Percentiles rank a stretch among this genome's conserved stretches.
phyloP scores from a whole-genome alignment of 1,140 invertebrate species.

The Lordiphosa stackelbergi region DNA sequence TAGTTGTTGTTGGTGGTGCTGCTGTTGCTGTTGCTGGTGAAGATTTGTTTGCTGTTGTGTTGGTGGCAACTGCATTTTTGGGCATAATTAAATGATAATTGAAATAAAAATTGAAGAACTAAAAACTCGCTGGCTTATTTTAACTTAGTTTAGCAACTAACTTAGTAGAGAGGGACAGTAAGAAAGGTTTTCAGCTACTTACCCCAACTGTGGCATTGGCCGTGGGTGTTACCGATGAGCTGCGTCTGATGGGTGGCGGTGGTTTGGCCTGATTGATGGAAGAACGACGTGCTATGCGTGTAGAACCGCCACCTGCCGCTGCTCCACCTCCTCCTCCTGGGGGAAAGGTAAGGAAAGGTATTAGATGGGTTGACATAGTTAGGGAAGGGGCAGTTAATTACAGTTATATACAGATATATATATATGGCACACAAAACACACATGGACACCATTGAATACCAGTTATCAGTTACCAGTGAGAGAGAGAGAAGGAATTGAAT shows the following conservation, averaged over 20 bases:
- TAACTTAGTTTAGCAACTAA: slow-evolving; percentile 38
- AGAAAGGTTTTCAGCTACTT: slow-evolving; percentile 19
- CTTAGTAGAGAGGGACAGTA: no score
- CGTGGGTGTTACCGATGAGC: slow-evolving; percentile 86
- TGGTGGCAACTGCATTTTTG: slow-evolving; percentile 19
- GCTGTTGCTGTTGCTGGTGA: slow-evolving; percentile 36
- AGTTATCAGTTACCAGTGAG: slow-evolving; percentile 16
- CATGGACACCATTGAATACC: slow-evolving; percentile 47
- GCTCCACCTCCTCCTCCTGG: slow-evolving; percentile 36
- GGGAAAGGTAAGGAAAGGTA: slow-evolving; percentile 16
- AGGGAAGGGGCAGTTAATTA: slow-evolving; percentile 33
- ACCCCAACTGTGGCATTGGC: slow-evolving; percentile 62
- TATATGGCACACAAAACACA: slow-evolving; percentile 49
- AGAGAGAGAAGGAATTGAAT: slow-evolving; percentile 1
- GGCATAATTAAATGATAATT: slow-evolving; percentile 57
- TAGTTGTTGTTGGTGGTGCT: slow-evolving; percentile 36
- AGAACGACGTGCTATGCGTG: slow-evolving; percentile 70
- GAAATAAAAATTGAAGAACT: slow-evolving; percentile 37
- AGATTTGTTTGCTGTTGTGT: slow-evolving; percentile 26
- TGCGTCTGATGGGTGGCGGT: slow-evolving; percentile 89
- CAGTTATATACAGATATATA: slow-evolving; percentile 46
- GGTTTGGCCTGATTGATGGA: slow-evolving; percentile 85
- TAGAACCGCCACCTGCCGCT: slow-evolving; percentile 44
- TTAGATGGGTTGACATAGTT: slow-evolving; percentile 10
- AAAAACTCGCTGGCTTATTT: slow-evolving; percentile 42